Percentiles rank a stretch among this genome's conserved stretches.
These are phyloP conservation scores for Reticulitermes speratus DNA, from an alignment of 1,140 invertebrate genomes.

Conservation along the genomic window DNA sequence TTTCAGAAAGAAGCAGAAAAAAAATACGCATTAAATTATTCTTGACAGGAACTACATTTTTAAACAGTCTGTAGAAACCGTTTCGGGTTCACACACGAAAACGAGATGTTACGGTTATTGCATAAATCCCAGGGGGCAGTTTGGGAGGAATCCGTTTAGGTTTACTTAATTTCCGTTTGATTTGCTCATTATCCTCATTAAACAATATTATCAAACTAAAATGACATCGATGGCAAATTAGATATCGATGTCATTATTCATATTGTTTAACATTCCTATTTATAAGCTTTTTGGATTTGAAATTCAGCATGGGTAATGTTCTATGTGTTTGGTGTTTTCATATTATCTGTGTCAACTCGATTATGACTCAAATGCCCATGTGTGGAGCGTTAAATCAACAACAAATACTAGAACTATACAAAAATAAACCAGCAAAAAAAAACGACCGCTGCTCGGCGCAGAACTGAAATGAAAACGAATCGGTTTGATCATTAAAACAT, in stretches of 20 bases:
- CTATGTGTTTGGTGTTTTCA: background rate
- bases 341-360: background rate
- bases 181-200: background rate
- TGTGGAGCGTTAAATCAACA: background rate
- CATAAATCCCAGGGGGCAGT: background rate
- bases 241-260: background rate
- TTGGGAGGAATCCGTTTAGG: background rate
- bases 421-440: background rate
- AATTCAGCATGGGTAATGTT: background rate
- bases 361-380: background rate
- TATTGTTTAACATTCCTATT: slow-evolving; percentile 1
- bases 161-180: background rate
- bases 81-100: background rate
- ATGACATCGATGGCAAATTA: slow-evolving; percentile 1
- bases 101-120: background rate
- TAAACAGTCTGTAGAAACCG: background rate
- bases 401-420: background rate
- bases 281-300: slow-evolving; percentile 6
- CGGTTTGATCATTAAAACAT: background rate
- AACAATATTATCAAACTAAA: background rate
- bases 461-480: no score
- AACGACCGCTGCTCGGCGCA: background rate
- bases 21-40: no score
- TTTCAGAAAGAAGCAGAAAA: no score
- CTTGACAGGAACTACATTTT: background rate